phyloP scores from a whole-genome alignment of 2,113 vertebrate genomes.

The Tupaia tana region DNA sequence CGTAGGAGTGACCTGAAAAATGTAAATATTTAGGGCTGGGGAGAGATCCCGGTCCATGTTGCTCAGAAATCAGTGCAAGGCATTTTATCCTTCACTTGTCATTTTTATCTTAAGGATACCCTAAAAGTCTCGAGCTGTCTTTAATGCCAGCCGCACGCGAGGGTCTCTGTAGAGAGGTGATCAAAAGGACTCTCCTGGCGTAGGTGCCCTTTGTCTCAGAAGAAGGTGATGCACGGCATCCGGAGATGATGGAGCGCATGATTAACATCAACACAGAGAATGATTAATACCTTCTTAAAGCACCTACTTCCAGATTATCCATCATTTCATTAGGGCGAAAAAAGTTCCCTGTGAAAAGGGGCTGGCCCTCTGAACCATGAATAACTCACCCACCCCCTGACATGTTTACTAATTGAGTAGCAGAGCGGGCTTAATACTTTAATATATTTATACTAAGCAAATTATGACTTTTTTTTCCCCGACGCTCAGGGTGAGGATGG shows the following conservation, averaged over 20 bases:
- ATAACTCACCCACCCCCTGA: constrained; percentile 97
- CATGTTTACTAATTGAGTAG: constrained; percentile 98
- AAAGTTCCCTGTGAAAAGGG: constrained; percentile 98
- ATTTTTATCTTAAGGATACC: constrained; percentile 78
- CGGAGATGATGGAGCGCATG: constrained; percentile 99
- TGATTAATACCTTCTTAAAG: constrained; percentile 99
- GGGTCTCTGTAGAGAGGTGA: constrained; percentile 88
- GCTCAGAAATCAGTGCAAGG: constrained; percentile 75
- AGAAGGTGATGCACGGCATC: constrained; percentile 99
- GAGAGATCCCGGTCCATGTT: constrained; percentile 46
- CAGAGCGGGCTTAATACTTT: constrained; percentile 92
- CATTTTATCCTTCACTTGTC: constrained; percentile 70
- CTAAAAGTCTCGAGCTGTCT: constrained; percentile 79
- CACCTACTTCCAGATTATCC: constrained; percentile 99
- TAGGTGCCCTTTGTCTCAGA: constrained; percentile 97
- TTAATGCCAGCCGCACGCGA: constrained; percentile 75
- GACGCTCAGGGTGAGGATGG: constrained; percentile 82
- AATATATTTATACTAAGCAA: constrained; percentile 88
- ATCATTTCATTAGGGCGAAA: constrained; percentile 99
- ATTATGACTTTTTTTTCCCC: constrained; percentile 83
- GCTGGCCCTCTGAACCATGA: constrained; percentile 97
- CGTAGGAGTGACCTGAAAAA: constrained; percentile 72
- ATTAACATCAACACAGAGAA: constrained; percentile 99
- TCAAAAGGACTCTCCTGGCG: constrained; percentile 94
- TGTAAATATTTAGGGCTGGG: constrained; percentile 73